Evolutionary conservation across 2,113 vertebrate genomes (phyloP).

Genomic region (Caranx ignobilis): DNA sequence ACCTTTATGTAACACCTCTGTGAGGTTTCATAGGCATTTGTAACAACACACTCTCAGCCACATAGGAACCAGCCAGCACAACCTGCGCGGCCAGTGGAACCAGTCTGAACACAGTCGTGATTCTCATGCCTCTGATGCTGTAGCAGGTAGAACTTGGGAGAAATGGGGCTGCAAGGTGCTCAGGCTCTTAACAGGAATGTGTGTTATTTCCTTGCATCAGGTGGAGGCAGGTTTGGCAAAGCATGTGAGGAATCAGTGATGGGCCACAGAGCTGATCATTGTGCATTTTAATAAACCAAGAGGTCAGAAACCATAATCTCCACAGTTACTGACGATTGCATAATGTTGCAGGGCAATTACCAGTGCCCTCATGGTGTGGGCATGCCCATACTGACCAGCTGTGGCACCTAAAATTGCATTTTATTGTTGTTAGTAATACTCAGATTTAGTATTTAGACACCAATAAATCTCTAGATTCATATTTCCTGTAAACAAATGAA

Average conservation of each 20-base stretch:
- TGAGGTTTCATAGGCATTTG: neutral
- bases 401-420: neutral
- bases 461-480: neutral
- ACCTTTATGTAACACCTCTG: neutral
- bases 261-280: neutral
- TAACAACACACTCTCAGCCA: neutral
- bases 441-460: neutral
- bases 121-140: conserved; percentile 1
- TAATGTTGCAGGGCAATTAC: neutral
- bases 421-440: neutral
- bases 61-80: neutral
- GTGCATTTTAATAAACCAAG: neutral
- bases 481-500: neutral
- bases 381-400: neutral
- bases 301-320: neutral
- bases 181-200: neutral
- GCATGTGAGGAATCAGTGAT: neutral
- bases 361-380: neutral
- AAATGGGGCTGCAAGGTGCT: neutral
- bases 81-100: too few relatives aligned
- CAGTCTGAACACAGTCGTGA: neutral
- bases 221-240: neutral
- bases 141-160: neutral
- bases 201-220: neutral
- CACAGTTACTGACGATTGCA: neutral